A percentile compares a stretch with the other conserved stretches of the same genome.
Evolutionary conservation across 2,888 invertebrate species (phyloP).

Genomic region (Lasioglossum zephyrum): DNA sequence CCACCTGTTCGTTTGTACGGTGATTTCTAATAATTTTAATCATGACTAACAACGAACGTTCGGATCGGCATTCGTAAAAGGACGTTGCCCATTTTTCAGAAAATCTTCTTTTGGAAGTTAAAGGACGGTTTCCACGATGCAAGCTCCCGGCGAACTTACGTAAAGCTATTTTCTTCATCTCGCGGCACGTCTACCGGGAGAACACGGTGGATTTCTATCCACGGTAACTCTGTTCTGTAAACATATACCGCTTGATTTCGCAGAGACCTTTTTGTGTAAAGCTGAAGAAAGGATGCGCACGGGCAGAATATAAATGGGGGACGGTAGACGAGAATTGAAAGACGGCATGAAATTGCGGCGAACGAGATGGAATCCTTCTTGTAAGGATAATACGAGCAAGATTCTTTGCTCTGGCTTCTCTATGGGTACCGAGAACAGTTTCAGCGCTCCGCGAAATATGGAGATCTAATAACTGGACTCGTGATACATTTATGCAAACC

Average conservation of each 20-base stretch:
- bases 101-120: background rate
- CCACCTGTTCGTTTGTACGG: too few relatives aligned
- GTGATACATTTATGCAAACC: background rate
- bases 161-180: slow-evolving; percentile 5
- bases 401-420: background rate
- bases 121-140: background rate
- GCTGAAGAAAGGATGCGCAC: slow-evolving; percentile 14
- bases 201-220: slow-evolving; percentile 32
- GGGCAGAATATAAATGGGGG: slow-evolving; percentile 3
- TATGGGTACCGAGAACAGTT: background rate
- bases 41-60: too few relatives aligned
- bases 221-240: slow-evolving; percentile 19
- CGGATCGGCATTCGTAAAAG: too few relatives aligned
- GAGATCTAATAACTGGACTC: background rate
- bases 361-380: slow-evolving; percentile 4
- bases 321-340: background rate
- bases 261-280: slow-evolving; percentile 35
- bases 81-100: background rate
- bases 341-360: slow-evolving; percentile 2
- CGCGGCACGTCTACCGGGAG: slow-evolving; percentile 12
- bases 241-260: slow-evolving; percentile 16
- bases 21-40: background rate
- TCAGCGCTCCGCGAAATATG: background rate
- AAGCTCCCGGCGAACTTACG: slow-evolving; percentile 4
- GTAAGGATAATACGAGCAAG: background rate